Evolutionary conservation across 2,113 vertebrate species (phyloP), one percentile per base, ranked within the genome.

Genomic region (Leucosticte australis): DNA sequence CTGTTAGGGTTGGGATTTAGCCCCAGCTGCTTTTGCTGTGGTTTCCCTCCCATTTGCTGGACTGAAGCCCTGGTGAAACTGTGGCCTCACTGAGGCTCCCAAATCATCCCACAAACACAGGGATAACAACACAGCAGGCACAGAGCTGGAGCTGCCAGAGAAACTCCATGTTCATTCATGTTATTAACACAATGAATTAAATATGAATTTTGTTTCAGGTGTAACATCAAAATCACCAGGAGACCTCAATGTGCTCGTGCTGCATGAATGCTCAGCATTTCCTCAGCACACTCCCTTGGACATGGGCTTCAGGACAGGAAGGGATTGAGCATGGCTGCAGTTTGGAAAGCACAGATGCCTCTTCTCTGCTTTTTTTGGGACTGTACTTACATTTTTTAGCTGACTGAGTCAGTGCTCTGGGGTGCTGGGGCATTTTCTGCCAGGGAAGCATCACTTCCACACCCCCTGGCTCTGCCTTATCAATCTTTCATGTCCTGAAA

Each of bases 131-230:
- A 15, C 1, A 0, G 76, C 14, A 42, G 73, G 46, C 28, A 39
- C 0, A 8, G 30, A n/a, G 67, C 2, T 47, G 62, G n/a, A 56
- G 81, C 84, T 6, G 47, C 55, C 20, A 71, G 83, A 8, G 39
- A 5, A 24, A n/a, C n/a, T 39, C 20, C 0, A 0, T 2, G 37
- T 10, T 77, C 74, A 8, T 24, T 9, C 67, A 60, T 3, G 26
- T 42, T 41, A 69, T 86, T 65, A 77, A 62, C n/a, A 30, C 1
- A n/a, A 77, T 87, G 68, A 95, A 95, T 94, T 89, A 96, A 95
- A 96, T 44, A 95, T 89, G 53, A 77, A 69, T 83, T 95, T 90
- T 77, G 55, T 90, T 86, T 69, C 68, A 73, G 80, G 63, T 23
- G 0, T n/a, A 60, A 50, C 63, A 77, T 65, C 55, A 27, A 27